phyloP scores from a whole-genome alignment of 2,797 vertebrate species.

The Phaenicophaeus curvirostris region DNA sequence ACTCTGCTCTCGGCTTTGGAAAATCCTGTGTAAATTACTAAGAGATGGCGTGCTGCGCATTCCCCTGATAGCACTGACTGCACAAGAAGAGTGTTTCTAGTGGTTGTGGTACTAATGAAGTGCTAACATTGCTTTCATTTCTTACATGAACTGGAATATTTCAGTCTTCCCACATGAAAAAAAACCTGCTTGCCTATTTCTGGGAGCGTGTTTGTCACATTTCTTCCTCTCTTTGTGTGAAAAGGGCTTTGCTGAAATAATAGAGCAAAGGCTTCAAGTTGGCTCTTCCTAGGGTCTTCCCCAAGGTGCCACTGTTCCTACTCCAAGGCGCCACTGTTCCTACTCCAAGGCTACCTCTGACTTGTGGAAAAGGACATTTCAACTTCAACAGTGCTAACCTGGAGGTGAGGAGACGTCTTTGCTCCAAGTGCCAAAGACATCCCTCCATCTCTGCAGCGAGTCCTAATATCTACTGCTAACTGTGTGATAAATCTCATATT shows the following conservation, averaged over 20 bases:
- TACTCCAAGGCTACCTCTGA: neutral
- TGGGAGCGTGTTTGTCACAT: neutral
- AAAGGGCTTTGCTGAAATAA: neutral
- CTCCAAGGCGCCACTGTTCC: neutral
- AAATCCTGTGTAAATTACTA: neutral
- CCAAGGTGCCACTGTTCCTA: neutral
- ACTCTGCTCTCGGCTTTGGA: neutral
- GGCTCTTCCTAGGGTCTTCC: neutral
- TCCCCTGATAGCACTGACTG: neutral
- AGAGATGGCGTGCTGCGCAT: neutral
- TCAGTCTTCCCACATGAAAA: neutral
- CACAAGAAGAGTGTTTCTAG: neutral
- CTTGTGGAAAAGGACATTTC: neutral
- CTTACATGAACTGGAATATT: neutral
- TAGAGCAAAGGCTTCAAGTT: neutral
- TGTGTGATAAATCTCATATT: neutral
- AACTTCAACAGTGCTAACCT: fast-evolving
- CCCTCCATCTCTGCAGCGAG: neutral
- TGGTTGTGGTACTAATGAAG: neutral
- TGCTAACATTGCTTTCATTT: neutral
- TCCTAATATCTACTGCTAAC: neutral
- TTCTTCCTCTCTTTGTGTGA: neutral
- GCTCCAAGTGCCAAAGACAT: neutral
- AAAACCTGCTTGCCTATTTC: neutral
- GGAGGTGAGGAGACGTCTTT: neutral